Base-by-base conservation (phyloP, 2,113 vertebrate species). In the Microtus ochrogaster region DNA sequence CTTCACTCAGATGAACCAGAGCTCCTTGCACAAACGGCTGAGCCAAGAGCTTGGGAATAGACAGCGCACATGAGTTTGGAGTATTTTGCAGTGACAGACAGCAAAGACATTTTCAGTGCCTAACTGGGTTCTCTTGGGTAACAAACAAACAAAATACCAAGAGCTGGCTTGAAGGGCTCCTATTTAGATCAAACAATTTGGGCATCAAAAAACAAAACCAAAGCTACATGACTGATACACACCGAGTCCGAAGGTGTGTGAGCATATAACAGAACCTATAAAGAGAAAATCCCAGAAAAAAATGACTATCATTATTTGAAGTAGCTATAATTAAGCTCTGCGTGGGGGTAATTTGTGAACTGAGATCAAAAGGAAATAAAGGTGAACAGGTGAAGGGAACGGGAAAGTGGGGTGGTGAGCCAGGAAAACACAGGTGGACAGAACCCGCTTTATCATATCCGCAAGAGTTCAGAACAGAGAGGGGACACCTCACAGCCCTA, bases 1-100 rank as follows among this genome's bases (percentile, higher is more conserved):
- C 52, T 24, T 91, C 19, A 58, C 52, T 91, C 17, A 89, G 94
- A 91, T n/a, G 70, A 86, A 93, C 44, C 30, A 96, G 41, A 79
- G 21, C 2, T 93, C 16, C 22, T 28, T 88, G 22, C 65, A 78
- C 68, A 95, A 92, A 89, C 49, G 16, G 52, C 21, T 73, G 55
- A 65, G 72, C 74, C 17, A 78, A 92, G 44, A 87, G n/a, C n/a
- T 65, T 73, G 10, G 9, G 36, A 0, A 21, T 41, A 22, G 49
- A 52, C 58, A 72, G 36, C 7, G 61, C 3, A 83, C 24, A 61
- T 12, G 61, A 91, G 21, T 89, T 86, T 91, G 81, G 44, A 52
- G 58, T 83, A 89, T 9, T 89, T 77, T 55, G 30, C 49, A 76
- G 16, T 77, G 4, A 1, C 30, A 84, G 49, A 82, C 36, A 89